Evolutionary conservation across 1,140 invertebrate genomes (phyloP), one percentile per base, ranked within the genome.

Genomic region (Matsumurasca onukii): DNA sequence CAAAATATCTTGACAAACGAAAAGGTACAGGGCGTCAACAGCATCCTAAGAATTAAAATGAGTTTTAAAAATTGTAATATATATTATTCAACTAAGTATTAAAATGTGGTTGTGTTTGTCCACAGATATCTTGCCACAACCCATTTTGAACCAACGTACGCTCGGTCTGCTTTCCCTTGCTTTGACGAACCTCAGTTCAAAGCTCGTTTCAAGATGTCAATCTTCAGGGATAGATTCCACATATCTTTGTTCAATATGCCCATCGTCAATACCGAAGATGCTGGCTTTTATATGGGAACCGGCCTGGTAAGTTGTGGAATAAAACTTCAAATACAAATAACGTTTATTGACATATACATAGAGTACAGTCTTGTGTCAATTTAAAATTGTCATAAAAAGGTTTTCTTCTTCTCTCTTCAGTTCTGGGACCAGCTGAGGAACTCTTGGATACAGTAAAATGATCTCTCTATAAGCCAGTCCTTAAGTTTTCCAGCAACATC

Each of bases 101-200:
- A n/a, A n/a, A n/a, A n/a, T n/a, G n/a, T n/a, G n/a, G n/a, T n/a
- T n/a, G n/a, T n/a, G n/a, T n/a, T n/a, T n/a, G n/a, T 68, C 75
- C 79, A 34, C 75, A 98, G 95, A 77, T 90, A 91, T 75, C 84
- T 98, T 65, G 95, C 95, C 0, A 92, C 95, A 2, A 98, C 97
- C 0, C 93, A 98, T 76, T 99, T 99, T 77, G 93, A 98, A 79
- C 89, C 97, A 61, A 97, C 94, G 3, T 92, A 93, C 72, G 97
- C 97, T 0, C 84, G 97, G 20, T 88, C 90, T 67, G 95, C 96
- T 0, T 99, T 99, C 77, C 97, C 97, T 0, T 98, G 96, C 77
- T 95, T 98, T 74, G 97, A 99, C 78, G 97, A 99, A 75, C 97
- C 97, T 0, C 91, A 96, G 62, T 89, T 98, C 68, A 94, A 98